Base-by-base conservation (phyloP, 2,888 invertebrate species). In the Invenusta paracnida region DNA sequence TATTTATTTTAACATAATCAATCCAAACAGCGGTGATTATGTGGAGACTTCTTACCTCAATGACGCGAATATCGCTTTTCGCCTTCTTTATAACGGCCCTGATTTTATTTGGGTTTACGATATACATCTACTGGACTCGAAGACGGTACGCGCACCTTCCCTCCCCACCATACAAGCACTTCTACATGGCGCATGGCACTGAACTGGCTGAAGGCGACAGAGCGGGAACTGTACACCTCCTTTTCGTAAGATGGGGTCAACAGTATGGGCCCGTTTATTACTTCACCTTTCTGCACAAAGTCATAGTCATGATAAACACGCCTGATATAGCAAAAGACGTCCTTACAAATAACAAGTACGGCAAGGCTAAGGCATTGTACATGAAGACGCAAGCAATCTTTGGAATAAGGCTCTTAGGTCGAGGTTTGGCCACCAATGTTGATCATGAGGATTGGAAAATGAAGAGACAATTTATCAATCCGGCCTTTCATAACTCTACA, bases 181-280 rank as follows among this genome's bases (percentile, higher is more conserved):
- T 79, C n/a, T 79, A 25, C 23, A 25, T 79, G 11, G 79, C 27
- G 2, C 5, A 79, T 28, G 79, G 79, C 79, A 23, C 23, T 5
- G 79, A 79, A 27, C 29, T 79, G 2, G 29, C 23, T 28, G 11
- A 28, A 27, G 79, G 23, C 2, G 79, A 79, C 23, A 79, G 29
- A 2, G 17, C 48, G 5, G 48, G 48, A 48, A 48, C 48, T 17
- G 5, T 17, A 11, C 83, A 83, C 27, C 31, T 85, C 13, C 17
- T 31, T 17, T 84, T 29, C 27, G 29, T 85, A 17, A 1, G 1
- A 85, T 86, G 85, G 86, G 28, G 27, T 2, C 28, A 82, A 79
- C 17, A n/a, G 0, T 86, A 85, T 79, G 86, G 86, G 2, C 82
- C 86, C 17, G 67, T 86, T 13, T 86, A 30, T 73, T 85, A 86